Evolutionary conservation across 2,113 vertebrate species (phyloP), one percentile per base, ranked within the genome.

Genomic region (Podocnemis expansa): DNA sequence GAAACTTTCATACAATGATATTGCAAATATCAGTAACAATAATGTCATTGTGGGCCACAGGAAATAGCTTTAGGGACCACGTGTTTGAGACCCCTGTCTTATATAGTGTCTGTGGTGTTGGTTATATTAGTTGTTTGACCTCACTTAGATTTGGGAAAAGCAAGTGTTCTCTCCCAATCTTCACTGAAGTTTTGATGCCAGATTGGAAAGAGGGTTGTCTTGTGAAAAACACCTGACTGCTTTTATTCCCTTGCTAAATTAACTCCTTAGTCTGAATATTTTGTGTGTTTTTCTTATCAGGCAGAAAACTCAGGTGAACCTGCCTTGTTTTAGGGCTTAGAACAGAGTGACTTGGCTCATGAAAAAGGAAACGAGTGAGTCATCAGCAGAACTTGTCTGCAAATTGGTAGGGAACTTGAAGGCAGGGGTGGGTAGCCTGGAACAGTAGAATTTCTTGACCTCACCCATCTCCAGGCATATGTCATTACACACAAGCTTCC

Each of bases 331-430:
- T 92, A 90, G 5, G 29, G 87, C 79, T 81, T 80, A 5, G 87
- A 85, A 81, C 58, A 2, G 93, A 87, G 38, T 56, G 80, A 91
- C 88, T 89, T 79, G 70, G 85, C 93, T 90, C 84, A 91, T 83
- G 82, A 63, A 38, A 95, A 93, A 98, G 98, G 98, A 98, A 97
- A 82, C 76, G 96, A 93, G 52, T 98, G 98, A 98, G 96, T 98
- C 98, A 98, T 91, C 60, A 79, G 1, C 73, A 91, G 96, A 89
- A 87, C 92, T 95, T 94, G 97, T 97, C 96, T 95, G 97, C 87
- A 87, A 82, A 88, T 94, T 87, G 95, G 96, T 97, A 97, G 97
- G 92, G 91, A 95, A 93, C 79, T 97, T 92, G 22, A 1, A 2
- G 8, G 84, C 49, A 86, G 95, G 94, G 94, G 95, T 93, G 96